These are phyloP conservation scores for Branchinecta lindahli DNA, from an alignment of 1,140 invertebrate genomes.

Conservation along the genomic window DNA sequence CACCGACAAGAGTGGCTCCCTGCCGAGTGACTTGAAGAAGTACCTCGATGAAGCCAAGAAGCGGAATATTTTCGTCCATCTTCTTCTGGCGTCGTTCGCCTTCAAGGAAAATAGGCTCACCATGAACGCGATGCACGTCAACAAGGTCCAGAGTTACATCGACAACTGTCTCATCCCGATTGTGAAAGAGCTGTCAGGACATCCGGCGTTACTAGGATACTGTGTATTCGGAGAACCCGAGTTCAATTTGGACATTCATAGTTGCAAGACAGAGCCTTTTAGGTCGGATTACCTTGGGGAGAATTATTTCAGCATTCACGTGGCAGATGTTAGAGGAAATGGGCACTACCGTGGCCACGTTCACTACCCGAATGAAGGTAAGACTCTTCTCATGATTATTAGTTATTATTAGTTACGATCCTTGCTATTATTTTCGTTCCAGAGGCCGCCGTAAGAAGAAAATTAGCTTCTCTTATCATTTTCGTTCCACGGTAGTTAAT, in stretches of 20 bases:
- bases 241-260: slow-evolving; percentile 4
- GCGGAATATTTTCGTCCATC: slow-evolving; percentile 30
- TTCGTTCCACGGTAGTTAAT: too few species aligned
- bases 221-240: not conserved
- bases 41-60: slow-evolving; percentile 25
- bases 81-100: slow-evolving; percentile 32
- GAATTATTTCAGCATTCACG: not conserved
- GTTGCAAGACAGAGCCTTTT: not conserved
- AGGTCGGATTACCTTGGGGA: not conserved
- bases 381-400: not conserved
- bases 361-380: not conserved
- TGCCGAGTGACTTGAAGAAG: slow-evolving; percentile 21
- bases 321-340: not conserved
- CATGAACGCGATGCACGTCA: not conserved
- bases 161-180: slow-evolving; percentile 23
- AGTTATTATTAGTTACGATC: too few species aligned
- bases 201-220: slow-evolving; percentile 25
- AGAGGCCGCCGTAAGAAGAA: too few species aligned
- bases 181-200: slow-evolving; percentile 25
- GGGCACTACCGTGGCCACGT: not conserved
- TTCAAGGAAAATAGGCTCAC: slow-evolving; percentile 22
- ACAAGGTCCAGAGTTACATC: slow-evolving; percentile 5
- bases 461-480: too few species aligned
- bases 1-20: slow-evolving; percentile 20
- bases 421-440: too few species aligned